A percentile compares a stretch with the other conserved stretches of the same genome.
phyloP scores from a whole-genome alignment of 2,113 vertebrate genomes.

The Candoia aspera region DNA sequence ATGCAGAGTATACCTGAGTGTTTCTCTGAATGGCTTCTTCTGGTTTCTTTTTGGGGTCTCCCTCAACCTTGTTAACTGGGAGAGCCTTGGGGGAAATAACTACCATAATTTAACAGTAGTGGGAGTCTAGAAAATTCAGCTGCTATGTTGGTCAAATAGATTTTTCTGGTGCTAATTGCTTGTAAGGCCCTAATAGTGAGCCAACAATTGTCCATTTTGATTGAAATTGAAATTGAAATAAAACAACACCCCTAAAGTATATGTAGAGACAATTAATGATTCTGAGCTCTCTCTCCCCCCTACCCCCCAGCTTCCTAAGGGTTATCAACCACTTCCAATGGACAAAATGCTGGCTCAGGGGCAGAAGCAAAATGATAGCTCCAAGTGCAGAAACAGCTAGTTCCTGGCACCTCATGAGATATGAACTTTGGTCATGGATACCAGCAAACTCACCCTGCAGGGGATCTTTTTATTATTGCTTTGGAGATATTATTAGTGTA shows the following conservation, averaged over 20 bases:
- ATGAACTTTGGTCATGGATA: not conserved
- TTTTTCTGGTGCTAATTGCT: not conserved
- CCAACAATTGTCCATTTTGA: not conserved
- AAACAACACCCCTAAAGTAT: not conserved
- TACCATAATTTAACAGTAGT: not conserved
- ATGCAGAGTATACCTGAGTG: slow-evolving; percentile 23
- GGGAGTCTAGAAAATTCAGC: not conserved
- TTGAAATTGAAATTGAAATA: not conserved
- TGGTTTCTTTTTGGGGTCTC: not conserved
- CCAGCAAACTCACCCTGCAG: not conserved
- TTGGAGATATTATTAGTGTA: not conserved
- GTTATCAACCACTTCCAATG: not conserved
- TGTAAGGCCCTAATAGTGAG: not conserved
- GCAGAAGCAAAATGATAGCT: not conserved
- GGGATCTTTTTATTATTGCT: not conserved
- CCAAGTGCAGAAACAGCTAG: not conserved
- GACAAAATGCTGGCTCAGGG: not conserved
- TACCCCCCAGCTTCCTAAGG: not conserved
- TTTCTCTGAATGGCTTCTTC: fast-evolving
- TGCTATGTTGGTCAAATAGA: not conserved
- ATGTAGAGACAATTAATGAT: not conserved
- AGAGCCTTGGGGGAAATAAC: not conserved
- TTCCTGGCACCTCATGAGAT: not conserved
- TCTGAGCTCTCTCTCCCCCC: not conserved
- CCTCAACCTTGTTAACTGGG: not conserved